Base-by-base conservation (phyloP, 2,113 vertebrate genomes). In the Microcebus murinus region DNA sequence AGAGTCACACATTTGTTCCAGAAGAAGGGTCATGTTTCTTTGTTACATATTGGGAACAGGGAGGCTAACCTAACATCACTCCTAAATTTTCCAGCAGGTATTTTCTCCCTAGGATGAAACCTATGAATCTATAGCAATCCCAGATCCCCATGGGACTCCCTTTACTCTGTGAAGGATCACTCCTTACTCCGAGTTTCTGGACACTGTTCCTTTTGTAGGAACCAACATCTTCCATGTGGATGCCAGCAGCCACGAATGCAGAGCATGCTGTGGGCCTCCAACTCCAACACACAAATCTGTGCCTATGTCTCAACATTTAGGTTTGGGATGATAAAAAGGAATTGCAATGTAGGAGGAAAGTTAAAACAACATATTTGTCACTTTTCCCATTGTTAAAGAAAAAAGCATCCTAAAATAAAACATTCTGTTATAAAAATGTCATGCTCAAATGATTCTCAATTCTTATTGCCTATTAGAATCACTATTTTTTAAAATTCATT, bases 201-300 rank as follows among this genome's bases (percentile, higher is more conserved):
- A 55, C 14, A 20, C 1, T 7, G 0, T 18, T 52, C 9, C 52
- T 8, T 71, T 57, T 8, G 6, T 15, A 23, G 57, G 76, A 57
- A 5, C 18, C 57, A 57, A 17, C 9, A 14, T 42, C 14, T 20
- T 68, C 27, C 29, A 27, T 0, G 0, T 6, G 2, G 6, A 6
- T 7, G 9, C 0, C 68, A 63, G 50, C 11, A 2, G 52, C 42
- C 65, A 0, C 45, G 61, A 34, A 1, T 25, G 1, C 4, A 61
- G 4, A 67, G 25, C 31, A 67, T 12, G 1, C 23, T 61, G 15
- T 3, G 23, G 57, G 23, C 18, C 29, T 39, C 29, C 27, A 39
- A 34, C 9, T 59, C 18, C 23, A 81, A 29, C 34, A 63, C 2
- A 18, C 34, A 50, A 27, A 61, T 48, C 27, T 48, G 5, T 29